Evolutionary conservation across 2,113 vertebrate species (phyloP).

Genomic region (Phrynosoma blainvillii): DNA sequence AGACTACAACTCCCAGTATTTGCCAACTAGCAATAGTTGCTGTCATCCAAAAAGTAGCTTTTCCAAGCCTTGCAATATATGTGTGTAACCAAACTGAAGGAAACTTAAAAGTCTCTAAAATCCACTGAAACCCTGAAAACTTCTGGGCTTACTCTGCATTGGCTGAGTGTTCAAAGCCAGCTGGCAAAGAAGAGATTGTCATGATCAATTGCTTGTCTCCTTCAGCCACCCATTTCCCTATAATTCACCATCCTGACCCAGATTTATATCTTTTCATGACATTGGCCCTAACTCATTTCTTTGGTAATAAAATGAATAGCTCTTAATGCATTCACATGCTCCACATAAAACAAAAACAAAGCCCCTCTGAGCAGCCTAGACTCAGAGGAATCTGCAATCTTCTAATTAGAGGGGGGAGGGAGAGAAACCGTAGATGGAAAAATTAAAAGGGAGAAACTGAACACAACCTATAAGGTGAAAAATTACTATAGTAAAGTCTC

Average conservation of each 20-base stretch:
- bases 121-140: not conserved
- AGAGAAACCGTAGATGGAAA: not conserved
- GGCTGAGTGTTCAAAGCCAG: not conserved
- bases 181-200: constrained; percentile 3
- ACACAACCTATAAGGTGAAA: no score
- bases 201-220: not conserved
- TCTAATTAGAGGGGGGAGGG: not conserved
- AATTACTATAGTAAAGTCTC: not conserved
- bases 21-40: no score
- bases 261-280: constrained; percentile 30
- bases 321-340: constrained; percentile 29
- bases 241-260: constrained; percentile 5
- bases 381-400: constrained; percentile 16
- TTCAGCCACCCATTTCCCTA: constrained; percentile 17
- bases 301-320: constrained; percentile 27
- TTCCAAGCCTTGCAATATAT: not conserved
- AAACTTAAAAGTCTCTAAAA: not conserved
- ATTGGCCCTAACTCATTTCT: constrained; percentile 35
- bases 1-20: no score
- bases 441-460: not conserved
- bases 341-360: constrained; percentile 18
- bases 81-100: not conserved
- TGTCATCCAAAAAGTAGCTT: no score
- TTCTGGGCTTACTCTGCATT: constrained; percentile 6
- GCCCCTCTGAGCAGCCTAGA: not conserved